Conservation (phyloP, 2,797 vertebrate species). For the Muscicapa striata region DNA sequence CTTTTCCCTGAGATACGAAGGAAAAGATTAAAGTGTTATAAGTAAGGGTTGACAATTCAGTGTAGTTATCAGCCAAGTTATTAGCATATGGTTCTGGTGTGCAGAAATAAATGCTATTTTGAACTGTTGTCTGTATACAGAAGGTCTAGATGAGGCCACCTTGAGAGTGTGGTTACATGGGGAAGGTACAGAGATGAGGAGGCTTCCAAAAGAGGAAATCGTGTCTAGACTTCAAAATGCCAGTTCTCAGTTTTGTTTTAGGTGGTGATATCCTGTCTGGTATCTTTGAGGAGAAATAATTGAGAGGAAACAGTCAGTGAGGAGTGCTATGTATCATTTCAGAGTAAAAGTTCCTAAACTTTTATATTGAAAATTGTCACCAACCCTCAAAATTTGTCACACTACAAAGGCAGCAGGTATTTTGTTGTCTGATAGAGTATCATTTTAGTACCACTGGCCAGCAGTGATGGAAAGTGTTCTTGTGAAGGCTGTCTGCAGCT, state of each 20-base stretch:
- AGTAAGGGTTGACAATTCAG: background rate
- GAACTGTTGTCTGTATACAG: background rate
- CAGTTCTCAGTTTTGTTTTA: conserved; percentile 66
- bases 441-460: background rate
- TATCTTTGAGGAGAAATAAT: conserved; percentile 42
- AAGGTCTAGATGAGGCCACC: conserved; percentile 6
- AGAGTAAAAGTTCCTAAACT: background rate
- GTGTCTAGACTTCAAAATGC: conserved; percentile 68
- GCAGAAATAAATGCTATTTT: background rate
- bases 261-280: conserved; percentile 48
- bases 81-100: background rate
- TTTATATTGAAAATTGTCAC: background rate
- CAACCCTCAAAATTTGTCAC: background rate
- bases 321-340: background rate
- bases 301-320: background rate
- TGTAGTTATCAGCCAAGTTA: background rate
- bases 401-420: background rate
- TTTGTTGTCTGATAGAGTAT: background rate
- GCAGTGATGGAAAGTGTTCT: background rate
- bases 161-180: conserved; percentile 47
- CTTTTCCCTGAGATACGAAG: background rate
- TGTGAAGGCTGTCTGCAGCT: background rate
- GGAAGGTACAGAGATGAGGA: conserved; percentile 67
- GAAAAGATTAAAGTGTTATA: background rate
- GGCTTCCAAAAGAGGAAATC: conserved; percentile 63